Percentiles rank a stretch among this genome's conserved stretches.
Conservation (phyloP, 2,888 invertebrate genomes). For the Lucinisca nassula region DNA sequence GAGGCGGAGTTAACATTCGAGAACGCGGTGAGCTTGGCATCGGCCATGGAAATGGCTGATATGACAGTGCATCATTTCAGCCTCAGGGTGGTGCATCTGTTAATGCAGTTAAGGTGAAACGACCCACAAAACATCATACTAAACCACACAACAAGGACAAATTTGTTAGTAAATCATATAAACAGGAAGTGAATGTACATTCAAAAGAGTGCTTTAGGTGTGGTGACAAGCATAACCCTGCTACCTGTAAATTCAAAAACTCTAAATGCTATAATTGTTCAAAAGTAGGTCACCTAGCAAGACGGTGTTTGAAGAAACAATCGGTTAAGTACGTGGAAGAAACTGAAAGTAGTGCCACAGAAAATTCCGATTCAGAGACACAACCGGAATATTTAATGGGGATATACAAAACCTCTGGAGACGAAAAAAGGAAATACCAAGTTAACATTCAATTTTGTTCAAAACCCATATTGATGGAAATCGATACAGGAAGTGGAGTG, state of each 20-base stretch:
- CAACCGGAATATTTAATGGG: neutral
- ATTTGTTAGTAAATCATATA: neutral
- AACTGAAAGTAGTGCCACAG: neutral
- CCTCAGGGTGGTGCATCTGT: neutral
- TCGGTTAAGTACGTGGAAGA: neutral
- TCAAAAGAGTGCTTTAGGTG: slow-evolving; percentile 27
- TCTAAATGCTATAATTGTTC: slow-evolving; percentile 37
- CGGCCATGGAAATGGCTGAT: slow-evolving; percentile 46
- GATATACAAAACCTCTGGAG: neutral
- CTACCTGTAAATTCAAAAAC: slow-evolving; percentile 27
- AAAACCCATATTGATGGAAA: neutral
- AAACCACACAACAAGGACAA: neutral
- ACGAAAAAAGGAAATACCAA: neutral
- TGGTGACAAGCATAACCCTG: slow-evolving; percentile 25
- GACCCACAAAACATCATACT: neutral
- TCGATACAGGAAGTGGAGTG: neutral
- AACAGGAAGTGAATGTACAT: neutral
- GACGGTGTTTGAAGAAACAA: neutral
- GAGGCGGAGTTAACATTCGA: slow-evolving; percentile 31
- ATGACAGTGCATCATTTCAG: slow-evolving; percentile 19
- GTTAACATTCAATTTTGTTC: too few relatives aligned
- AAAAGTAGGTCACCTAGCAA: slow-evolving; percentile 34
- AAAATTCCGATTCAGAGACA: neutral
- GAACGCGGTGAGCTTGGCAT: neutral
- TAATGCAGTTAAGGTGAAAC: neutral